Conservation (phyloP, 2,113 vertebrate genomes). For the Periophthalmodon schlosseri region DNA sequence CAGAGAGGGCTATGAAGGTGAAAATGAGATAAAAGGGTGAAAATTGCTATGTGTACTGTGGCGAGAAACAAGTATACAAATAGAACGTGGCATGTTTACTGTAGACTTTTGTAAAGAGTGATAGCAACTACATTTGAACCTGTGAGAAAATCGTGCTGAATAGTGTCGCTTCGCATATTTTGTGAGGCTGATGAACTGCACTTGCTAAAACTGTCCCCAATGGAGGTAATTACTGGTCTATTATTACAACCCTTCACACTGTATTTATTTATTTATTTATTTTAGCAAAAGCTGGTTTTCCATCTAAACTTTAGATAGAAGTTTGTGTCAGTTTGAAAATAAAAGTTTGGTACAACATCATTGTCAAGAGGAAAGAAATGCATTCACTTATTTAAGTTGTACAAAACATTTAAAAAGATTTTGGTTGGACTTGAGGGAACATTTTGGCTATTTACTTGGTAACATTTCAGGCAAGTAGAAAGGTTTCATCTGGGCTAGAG, state of each 20-base stretch:
- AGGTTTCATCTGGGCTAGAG: too few species aligned
- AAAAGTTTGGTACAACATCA: too few species aligned
- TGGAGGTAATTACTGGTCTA: neutral
- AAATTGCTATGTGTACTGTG: slow-evolving; percentile 23
- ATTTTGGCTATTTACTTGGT: too few species aligned
- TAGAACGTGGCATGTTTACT: slow-evolving; percentile 3
- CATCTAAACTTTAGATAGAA: neutral
- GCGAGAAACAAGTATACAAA: slow-evolving; percentile 13
- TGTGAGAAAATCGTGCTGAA: slow-evolving; percentile 19
- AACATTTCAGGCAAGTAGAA: too few species aligned
- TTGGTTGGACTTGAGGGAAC: too few species aligned
- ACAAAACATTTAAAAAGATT: too few species aligned
- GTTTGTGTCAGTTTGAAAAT: neutral
- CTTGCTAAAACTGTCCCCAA: neutral
- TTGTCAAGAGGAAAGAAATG: too few species aligned
- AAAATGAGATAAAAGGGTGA: slow-evolving; percentile 40
- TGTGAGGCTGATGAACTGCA: neutral
- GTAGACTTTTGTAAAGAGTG: slow-evolving; percentile 1
- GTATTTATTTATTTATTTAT: neutral
- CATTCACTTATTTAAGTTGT: too few species aligned
- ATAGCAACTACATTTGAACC: slow-evolving; percentile 31
- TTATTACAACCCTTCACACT: neutral
- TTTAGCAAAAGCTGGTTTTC: neutral
- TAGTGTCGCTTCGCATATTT: slow-evolving; percentile 21
- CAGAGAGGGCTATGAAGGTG: slow-evolving; percentile 16